Conservation (phyloP, 1,140 invertebrate genomes). For the Cydia splendana region DNA sequence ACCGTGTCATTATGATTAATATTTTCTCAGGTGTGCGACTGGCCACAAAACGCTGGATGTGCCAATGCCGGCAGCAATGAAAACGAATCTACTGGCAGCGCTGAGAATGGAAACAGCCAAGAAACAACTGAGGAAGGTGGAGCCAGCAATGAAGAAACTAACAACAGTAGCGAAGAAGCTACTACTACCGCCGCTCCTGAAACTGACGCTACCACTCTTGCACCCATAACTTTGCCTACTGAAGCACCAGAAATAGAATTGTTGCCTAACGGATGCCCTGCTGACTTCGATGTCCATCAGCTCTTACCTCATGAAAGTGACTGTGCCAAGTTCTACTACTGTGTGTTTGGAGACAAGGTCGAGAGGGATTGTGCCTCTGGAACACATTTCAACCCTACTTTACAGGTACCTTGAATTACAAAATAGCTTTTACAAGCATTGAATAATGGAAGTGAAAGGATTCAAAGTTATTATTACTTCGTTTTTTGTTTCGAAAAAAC, state of each 20-base stretch:
- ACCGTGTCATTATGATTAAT: not conserved
- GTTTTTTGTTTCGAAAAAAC: too few species aligned
- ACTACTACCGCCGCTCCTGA: not conserved
- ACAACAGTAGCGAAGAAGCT: conserved; percentile 5
- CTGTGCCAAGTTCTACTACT: conserved; percentile 24
- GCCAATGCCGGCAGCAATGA: not conserved
- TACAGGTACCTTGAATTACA: not conserved
- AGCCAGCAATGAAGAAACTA: not conserved
- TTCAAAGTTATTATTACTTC: too few species aligned
- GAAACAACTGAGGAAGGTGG: not conserved
- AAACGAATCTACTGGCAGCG: not conserved
- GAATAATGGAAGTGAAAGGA: too few species aligned
- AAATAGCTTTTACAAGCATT: too few species aligned
- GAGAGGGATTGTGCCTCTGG: conserved; percentile 2
- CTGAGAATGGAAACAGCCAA: conserved; percentile 1
- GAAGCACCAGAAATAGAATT: not conserved
- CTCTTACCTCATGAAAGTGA: conserved; percentile 26
- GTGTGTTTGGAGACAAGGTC: conserved; percentile 8
- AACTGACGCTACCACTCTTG: not conserved
- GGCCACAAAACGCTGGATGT: conserved; percentile 12
- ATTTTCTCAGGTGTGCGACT: conserved; percentile 15
- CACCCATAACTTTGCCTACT: conserved; percentile 8
- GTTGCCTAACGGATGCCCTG: conserved; percentile 31
- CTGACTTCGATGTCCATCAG: conserved; percentile 18
- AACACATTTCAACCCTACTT: conserved; percentile 7